Evolutionary conservation across 2,113 vertebrate genomes (phyloP).

Genomic region (Uropsilus gracilis): DNA sequence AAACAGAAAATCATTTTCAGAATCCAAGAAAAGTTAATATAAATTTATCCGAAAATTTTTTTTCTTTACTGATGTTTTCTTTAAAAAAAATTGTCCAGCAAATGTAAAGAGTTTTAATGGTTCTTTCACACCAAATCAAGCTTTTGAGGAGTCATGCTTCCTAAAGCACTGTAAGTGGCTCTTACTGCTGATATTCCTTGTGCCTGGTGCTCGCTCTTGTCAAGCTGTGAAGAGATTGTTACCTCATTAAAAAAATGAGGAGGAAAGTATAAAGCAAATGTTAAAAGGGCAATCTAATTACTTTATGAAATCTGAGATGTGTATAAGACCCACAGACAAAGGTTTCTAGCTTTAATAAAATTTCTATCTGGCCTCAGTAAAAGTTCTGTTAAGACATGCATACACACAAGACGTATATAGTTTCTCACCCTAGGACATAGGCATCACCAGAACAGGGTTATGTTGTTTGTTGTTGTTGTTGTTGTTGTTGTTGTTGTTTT

Average conservation of each 20-base stretch:
- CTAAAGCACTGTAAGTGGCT: neutral
- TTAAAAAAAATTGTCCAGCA: neutral
- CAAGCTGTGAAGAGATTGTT: slow-evolving; percentile 27
- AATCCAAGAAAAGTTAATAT: neutral
- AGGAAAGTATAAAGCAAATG: slow-evolving; percentile 46
- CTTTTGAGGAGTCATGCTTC: slow-evolving; percentile 34
- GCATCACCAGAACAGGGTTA: neutral
- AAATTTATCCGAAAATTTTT: neutral
- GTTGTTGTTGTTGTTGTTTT: neutral
- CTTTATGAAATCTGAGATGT: slow-evolving; percentile 53
- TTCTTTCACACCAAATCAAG: slow-evolving; percentile 38
- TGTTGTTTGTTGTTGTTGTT: neutral
- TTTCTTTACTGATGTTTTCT: slow-evolving; percentile 38
- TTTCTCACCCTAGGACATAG: neutral
- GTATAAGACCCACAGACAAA: slow-evolving; percentile 21
- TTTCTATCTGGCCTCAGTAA: slow-evolving; percentile 26
- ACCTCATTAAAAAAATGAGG: slow-evolving; percentile 56
- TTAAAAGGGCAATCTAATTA: slow-evolving; percentile 64
- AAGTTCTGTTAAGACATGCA: neutral
- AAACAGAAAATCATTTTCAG: slow-evolving; percentile 24
- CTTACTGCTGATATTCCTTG: slow-evolving; percentile 14
- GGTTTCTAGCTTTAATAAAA: slow-evolving; percentile 57
- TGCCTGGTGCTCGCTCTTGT: slow-evolving; percentile 32
- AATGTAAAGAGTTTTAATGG: slow-evolving; percentile 29
- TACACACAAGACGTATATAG: neutral